Evolutionary conservation across 2,888 invertebrate species (phyloP).

Genomic region (Criorhina ranunculi): DNA sequence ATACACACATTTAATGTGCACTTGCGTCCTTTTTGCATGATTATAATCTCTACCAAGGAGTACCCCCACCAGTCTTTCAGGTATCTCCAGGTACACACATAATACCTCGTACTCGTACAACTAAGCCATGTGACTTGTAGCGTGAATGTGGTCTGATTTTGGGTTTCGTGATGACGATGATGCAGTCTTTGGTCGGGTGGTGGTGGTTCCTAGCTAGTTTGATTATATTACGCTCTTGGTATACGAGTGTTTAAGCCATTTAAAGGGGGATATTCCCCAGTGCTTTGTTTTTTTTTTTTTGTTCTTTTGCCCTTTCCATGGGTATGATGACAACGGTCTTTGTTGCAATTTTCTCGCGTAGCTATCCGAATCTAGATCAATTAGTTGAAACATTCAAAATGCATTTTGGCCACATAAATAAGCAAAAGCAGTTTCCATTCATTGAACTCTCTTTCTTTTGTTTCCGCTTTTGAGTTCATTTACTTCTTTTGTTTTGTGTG

Average conservation of each 20-base stretch:
- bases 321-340: too few relatives aligned
- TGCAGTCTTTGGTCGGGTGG: constrained; percentile 1
- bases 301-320: too few relatives aligned
- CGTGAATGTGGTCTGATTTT: constrained; percentile 68
- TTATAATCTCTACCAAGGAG: constrained; percentile 28
- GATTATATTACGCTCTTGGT: constrained; percentile 33
- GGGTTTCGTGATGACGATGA: constrained; percentile 48
- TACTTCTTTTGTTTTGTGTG: constrained; percentile 45
- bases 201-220: constrained; percentile 1
- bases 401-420: constrained; percentile 59
- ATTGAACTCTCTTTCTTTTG: constrained; percentile 43
- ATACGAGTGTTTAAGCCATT: background rate
- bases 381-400: constrained; percentile 57
- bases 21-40: constrained; percentile 54
- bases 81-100: background rate
- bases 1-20: background rate
- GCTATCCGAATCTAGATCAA: constrained; percentile 36
- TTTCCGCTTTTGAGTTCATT: constrained; percentile 53
- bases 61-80: background rate
- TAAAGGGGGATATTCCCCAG: too few relatives aligned
- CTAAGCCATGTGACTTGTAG: constrained; percentile 52
- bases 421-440: constrained; percentile 31
- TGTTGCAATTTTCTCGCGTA: background rate
- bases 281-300: background rate
- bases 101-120: too few relatives aligned